phyloP scores from a whole-genome alignment of 35 echinoderm and acorn worm genomes.

The Antedon bifida region DNA sequence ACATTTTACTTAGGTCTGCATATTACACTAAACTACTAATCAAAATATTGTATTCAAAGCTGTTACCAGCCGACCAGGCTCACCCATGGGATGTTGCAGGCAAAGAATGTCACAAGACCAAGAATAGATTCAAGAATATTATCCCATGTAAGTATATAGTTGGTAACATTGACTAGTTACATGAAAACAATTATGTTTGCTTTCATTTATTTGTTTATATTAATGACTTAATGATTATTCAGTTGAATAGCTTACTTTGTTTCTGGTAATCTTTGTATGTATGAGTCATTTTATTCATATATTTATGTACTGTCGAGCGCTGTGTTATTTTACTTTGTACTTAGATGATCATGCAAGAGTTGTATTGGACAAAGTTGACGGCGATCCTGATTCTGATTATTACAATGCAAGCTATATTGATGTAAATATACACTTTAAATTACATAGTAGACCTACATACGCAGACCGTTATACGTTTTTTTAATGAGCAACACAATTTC shows the following conservation, averaged over 20 bases:
- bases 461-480: too few species aligned
- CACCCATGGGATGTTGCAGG: neutral
- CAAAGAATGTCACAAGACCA: constrained; percentile 7
- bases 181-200: neutral
- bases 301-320: neutral
- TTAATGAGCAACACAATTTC: too few species aligned
- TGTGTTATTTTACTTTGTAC: neutral
- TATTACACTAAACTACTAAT: too few species aligned
- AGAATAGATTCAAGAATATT: constrained; percentile 26
- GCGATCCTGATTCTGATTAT: constrained; percentile 12
- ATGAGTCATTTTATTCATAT: neutral
- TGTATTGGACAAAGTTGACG: neutral
- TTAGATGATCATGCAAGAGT: constrained; percentile 25
- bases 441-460: too few species aligned
- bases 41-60: neutral
- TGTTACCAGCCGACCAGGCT: neutral
- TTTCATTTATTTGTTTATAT: too few species aligned
- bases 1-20: too few species aligned
- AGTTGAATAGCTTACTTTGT: too few species aligned
- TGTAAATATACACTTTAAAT: neutral
- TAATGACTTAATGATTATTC: too few species aligned
- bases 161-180: neutral
- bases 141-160: neutral
- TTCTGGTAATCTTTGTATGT: too few species aligned
- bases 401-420: constrained; percentile 24